Percentiles rank a stretch among this genome's conserved stretches.
Evolutionary conservation across 2,113 vertebrate species (phyloP).

Genomic region (Forbesichthys agassizii): DNA sequence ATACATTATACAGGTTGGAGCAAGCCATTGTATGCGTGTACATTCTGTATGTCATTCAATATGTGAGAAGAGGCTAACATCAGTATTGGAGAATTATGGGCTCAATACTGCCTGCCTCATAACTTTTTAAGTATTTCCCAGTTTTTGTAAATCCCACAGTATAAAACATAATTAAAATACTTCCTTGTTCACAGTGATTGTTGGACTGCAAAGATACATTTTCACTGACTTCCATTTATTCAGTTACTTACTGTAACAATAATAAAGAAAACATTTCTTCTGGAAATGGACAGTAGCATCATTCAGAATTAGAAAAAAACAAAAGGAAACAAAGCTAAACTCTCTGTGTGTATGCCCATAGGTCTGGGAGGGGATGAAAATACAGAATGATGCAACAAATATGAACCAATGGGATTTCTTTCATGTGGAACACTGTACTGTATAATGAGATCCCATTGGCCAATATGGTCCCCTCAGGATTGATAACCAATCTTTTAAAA

Average conservation of each 20-base stretch:
- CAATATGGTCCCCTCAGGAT: constrained; percentile 48
- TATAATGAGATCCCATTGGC: constrained; percentile 74
- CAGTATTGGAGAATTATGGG: background rate
- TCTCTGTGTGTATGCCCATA: constrained; percentile 33
- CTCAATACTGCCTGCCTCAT: too few species aligned
- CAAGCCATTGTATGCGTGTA: too few species aligned
- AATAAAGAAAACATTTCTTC: too few species aligned
- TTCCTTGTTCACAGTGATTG: too few species aligned
- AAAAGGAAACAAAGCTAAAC: background rate
- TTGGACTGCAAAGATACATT: too few species aligned
- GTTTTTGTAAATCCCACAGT: background rate
- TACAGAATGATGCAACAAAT: constrained; percentile 65
- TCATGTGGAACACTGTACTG: constrained; percentile 20
- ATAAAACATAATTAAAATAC: too few species aligned
- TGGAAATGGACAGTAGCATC: background rate
- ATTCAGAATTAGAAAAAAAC: background rate
- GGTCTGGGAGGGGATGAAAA: constrained; percentile 33
- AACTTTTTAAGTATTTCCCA: too few species aligned
- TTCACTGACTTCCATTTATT: too few species aligned
- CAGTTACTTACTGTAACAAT: too few species aligned
- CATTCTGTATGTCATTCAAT: too few species aligned
- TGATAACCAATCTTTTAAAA: constrained; percentile 44
- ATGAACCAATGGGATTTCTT: constrained; percentile 56
- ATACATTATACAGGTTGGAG: too few species aligned
- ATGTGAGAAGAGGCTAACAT: background rate